Base-by-base conservation (phyloP, 2,797 vertebrate genomes). In the Lithobates sylvaticus region DNA sequence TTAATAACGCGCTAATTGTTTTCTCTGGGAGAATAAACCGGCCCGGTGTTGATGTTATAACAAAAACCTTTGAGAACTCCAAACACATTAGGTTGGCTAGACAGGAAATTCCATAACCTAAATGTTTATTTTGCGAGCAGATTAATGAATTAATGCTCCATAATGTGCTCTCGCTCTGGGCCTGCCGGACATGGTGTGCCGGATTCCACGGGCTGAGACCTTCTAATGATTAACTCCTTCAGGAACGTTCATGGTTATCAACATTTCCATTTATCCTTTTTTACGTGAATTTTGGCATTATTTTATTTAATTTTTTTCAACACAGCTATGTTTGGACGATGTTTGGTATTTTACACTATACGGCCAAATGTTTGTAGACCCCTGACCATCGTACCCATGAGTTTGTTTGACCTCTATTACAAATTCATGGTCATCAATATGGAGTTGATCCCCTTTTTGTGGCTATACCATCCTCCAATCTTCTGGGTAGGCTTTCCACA, bases 1-100 rank as follows among this genome's bases (percentile, higher is more conserved):
- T 47, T 23, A 76, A 84, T 68, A 34, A 71, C 5, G 44, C 16
- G 3, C n/a, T 70, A 32, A 73, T 85, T 77, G 65, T 80, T 90
- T 90, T 74, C 39, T 42, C 87, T 91, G 76, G 3, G 83, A 88
- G 85, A 88, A 88, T 89, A 89, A 88, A 72, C 84, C 76, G 76
- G 87, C 67, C 84, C 77, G 80, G 88, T 89, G 89, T 88, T 90
- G 89, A 91, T 89, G 83, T 91, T 91, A 76, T 86, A 76, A 42
- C 90, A 90, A 89, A 88, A 61, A 91, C 88, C 88, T 83, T 88
- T 89, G 74, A 88, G 89, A 92, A 92, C 91, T 92, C 90, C 90
- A 91, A 93, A 91, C 86, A 78, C 88, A 89, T 93, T 93, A 91
- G 83, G 89, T 88, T 90, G 90, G 91, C 90, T 84, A 88, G 83